These are phyloP conservation scores for Lissocephala sabroskyi DNA, from an alignment of 2,888 invertebrate species.

Conservation along the genomic window DNA sequence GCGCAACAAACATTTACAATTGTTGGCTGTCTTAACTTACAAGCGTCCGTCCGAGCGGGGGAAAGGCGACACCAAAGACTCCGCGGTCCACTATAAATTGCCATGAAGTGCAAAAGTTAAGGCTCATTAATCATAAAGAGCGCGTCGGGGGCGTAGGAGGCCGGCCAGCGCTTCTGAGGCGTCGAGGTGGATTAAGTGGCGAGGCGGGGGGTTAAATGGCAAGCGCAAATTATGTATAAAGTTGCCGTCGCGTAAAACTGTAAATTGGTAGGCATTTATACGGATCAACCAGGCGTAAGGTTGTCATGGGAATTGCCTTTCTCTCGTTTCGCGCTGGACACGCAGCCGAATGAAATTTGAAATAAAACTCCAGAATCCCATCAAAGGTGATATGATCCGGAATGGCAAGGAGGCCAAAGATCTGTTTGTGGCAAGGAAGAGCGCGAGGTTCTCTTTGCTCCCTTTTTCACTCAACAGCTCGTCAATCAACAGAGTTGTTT, in stretches of 20 bases:
- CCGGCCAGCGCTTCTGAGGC: too few relatives aligned
- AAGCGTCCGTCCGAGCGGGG: conserved; percentile 18
- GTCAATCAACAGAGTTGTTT: too few relatives aligned
- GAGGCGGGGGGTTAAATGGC: conserved; percentile 10
- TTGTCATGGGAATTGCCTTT: too few relatives aligned
- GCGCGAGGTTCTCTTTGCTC: too few relatives aligned
- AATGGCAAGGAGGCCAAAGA: too few relatives aligned
- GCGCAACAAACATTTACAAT: conserved; percentile 62
- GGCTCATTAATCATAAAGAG: conserved; percentile 61
- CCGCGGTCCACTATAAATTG: conserved; percentile 38
- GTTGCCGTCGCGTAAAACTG: conserved; percentile 42
- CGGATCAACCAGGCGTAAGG: background rate
- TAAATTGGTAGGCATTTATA: conserved; percentile 51
- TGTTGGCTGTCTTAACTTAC: conserved; percentile 56
- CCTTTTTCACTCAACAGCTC: too few relatives aligned
- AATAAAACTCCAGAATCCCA: too few relatives aligned
- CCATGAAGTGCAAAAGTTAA: conserved; percentile 61
- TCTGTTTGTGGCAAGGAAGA: too few relatives aligned
- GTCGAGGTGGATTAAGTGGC: too few relatives aligned
- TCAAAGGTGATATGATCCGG: too few relatives aligned
- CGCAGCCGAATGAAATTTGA: too few relatives aligned
- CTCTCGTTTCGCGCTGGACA: too few relatives aligned
- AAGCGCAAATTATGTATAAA: conserved; percentile 40
- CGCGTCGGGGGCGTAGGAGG: conserved; percentile 5
- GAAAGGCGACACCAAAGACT: conserved; percentile 20